Conservation (phyloP, 2,113 vertebrate species). For the Todiramphus chloris region DNA sequence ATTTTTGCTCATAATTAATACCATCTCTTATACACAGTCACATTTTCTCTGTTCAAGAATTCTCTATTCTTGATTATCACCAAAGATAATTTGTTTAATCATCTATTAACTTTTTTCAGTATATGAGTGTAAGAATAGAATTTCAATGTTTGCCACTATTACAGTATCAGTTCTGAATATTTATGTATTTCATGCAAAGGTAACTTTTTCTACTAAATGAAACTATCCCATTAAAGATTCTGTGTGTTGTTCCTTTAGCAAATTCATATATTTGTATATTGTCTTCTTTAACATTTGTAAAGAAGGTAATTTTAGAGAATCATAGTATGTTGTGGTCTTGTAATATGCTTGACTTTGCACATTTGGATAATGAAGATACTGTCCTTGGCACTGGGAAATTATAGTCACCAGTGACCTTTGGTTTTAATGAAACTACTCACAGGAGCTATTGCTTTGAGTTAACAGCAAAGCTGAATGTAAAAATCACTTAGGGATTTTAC, state of each 20-base stretch:
- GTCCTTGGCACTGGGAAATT: neutral
- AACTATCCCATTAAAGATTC: neutral
- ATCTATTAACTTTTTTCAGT: neutral
- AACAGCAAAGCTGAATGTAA: neutral
- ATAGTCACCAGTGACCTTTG: neutral
- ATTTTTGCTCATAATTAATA: neutral
- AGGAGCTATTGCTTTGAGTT: neutral
- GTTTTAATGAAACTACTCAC: neutral
- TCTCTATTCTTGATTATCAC: neutral
- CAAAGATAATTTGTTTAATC: neutral
- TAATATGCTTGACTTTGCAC: neutral
- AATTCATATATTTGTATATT: neutral
- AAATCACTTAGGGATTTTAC: neutral
- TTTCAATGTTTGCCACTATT: neutral
- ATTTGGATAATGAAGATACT: neutral
- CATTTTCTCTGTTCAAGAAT: neutral
- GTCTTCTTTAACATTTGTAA: neutral
- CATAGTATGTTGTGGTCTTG: neutral
- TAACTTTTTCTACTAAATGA: neutral
- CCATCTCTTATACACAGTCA: rapidly evolving
- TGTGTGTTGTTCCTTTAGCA: neutral
- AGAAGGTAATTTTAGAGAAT: neutral
- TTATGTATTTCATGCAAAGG: neutral
- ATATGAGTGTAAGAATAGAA: neutral
- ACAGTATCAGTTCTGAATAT: neutral